Evolutionary conservation across 2,113 vertebrate genomes (phyloP), one percentile per base, ranked within the genome.

Genomic region (Xenopus tropicalis): DNA sequence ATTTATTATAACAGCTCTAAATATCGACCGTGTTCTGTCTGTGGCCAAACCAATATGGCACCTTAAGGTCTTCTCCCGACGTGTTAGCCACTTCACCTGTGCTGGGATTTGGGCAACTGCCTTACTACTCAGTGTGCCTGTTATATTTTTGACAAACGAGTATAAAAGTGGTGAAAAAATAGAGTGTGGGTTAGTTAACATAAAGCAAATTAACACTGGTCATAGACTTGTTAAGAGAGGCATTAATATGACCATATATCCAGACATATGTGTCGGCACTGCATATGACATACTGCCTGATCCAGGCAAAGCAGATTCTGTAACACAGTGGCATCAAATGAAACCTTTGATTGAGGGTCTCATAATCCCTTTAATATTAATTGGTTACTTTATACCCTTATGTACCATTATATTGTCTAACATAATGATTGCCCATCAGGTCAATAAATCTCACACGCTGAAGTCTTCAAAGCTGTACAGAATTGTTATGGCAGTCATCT

Each of bases 21-120:
- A 74, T 37, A 48, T 74, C 5, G 44, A 57, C 20, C 65, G 72
- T 10, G 64, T 58, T 4, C 43, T 74, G 22, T 54, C 64, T 13
- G 56, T 74, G 24, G 64, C 72, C 17, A 42, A 74, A 21, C 72
- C 72, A 7, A 25, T 67, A 1, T 74, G 58, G n/a, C 70, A 71
- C n/a, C 59, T n/a, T 1, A 63, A 52, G 14, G 61, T 71, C 12
- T 51, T 71, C 7, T 16, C 72, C 17, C 56, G 14, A 29, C 21
- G 56, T 1, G 43, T 61, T 19, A 29, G 37, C 25, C 19, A 44
- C 11, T 51, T 43, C 42, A 59, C 44, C 14, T 74, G 72, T 37
- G 19, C 23, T 7, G 3, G 22, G 8, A 61, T 74, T 19, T 74
- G 72, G 72, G 5, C n/a, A 4, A 1, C 66, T 11, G 21, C 64